phyloP scores from a whole-genome alignment of 37 sponge, comb jelly and placozoan genomes.

The Petrosia ficiformis region DNA sequence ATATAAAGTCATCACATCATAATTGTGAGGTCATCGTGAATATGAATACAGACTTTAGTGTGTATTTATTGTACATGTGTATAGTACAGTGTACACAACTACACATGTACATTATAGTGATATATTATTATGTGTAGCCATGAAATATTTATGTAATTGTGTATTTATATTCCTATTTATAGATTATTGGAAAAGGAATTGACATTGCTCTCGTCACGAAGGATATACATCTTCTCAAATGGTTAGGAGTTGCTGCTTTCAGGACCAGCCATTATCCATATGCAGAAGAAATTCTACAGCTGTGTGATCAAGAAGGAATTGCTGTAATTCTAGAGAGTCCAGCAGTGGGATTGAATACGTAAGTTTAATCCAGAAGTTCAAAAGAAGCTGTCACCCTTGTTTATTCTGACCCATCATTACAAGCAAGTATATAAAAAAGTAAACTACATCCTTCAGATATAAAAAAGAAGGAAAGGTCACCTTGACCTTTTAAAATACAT shows the following conservation, averaged over 20 bases:
- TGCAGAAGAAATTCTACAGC: conserved; percentile 60
- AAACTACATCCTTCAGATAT: too few species aligned
- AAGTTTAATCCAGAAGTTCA: too few species aligned
- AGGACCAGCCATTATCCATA: conserved; percentile 76
- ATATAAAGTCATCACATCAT: too few species aligned
- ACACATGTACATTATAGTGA: too few species aligned
- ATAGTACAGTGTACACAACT: not conserved
- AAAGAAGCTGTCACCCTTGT: not conserved
- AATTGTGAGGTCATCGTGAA: too few species aligned
- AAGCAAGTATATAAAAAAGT: not conserved
- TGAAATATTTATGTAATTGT: not conserved
- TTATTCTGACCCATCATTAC: not conserved
- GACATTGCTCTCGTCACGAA: conserved; percentile 56
- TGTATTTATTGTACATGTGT: too few species aligned
- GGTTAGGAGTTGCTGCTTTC: conserved; percentile 57
- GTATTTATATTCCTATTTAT: not conserved
- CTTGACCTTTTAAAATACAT: too few species aligned
- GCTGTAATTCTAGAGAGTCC: conserved; percentile 59
- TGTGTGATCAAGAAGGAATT: conserved; percentile 61
- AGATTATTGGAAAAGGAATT: conserved; percentile 67
- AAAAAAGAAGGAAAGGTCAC: too few species aligned
- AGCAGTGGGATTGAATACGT: conserved; percentile 49
- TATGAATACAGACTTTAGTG: too few species aligned
- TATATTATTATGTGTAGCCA: not conserved
- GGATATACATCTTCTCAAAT: conserved; percentile 58